Base-by-base conservation (phyloP, 2,113 vertebrate genomes). In the Thunnus maccoyii region DNA sequence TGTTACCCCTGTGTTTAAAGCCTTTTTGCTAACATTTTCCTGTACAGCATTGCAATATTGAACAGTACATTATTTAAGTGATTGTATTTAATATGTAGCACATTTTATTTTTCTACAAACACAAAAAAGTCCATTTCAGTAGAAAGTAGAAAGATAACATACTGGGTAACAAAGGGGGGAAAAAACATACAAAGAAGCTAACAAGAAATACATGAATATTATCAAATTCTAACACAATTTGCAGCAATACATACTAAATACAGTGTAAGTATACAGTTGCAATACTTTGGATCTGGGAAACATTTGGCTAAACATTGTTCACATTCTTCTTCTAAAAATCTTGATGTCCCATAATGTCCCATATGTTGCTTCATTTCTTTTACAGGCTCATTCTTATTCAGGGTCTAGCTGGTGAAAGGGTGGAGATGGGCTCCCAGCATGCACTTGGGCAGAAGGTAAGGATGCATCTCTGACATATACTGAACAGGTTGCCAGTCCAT, bases 371-470 rank as follows among this genome's bases (percentile, higher is more conserved):
- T 67, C 7, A n/a, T 51, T 71, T 73, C 17, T 56, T 68, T 67
- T 20, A 47, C 44, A 27, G 50, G 56, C 50, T 80, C 51, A 76
- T 68, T 82, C 9, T 14, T 41, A 76, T 72, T 80, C 63, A 69
- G 20, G 25, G 6, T 66, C 18, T 51, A 62, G 22, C 50, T 25
- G 22, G 5, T 58, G 32, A 57, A 58, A 41, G 22, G 5, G 22
- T 51, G 11, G 16, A 66, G 25, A 32, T 16, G 0, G 12, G 8
- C 32, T 61, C 10, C 36, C 36, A 48, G 30, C 22, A 52, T 17
- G 62, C 32, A 78, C 11, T 22, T 0, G 9, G 57, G 32, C 69
- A 70, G 57, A 66, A 71, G 52, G 54, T 61, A 56, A 76, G 20
- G 41, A 66, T 32, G 16, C 18, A 47, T 63, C 15, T 36, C 5